Evolutionary conservation across 2,797 vertebrate genomes (phyloP).

Genomic region (Anas bahamensis): DNA sequence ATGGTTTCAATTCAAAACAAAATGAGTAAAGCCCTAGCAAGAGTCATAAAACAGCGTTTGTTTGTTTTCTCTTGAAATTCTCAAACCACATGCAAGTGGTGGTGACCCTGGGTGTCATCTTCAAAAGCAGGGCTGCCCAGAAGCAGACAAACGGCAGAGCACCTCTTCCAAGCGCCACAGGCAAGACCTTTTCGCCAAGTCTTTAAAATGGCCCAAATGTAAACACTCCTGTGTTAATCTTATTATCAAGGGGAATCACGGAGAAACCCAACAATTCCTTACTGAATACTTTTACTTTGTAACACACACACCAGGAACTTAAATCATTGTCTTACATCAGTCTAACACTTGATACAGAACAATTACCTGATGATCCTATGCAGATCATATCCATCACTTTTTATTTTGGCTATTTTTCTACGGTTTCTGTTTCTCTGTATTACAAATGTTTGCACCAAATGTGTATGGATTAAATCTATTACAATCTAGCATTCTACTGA

Average conservation of each 20-base stretch:
- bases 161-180: rapidly evolving
- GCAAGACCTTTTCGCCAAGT: neutral
- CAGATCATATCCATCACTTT: neutral
- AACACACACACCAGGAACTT: neutral
- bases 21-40: neutral
- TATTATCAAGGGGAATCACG: neutral
- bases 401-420: neutral
- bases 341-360: neutral
- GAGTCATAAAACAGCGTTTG: neutral
- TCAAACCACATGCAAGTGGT: rapidly evolving
- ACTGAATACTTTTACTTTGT: neutral
- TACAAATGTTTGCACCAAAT: neutral
- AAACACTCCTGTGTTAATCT: neutral
- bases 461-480: neutral
- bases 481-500: neutral
- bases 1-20: neutral
- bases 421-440: neutral
- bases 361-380: neutral
- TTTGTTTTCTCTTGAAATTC: neutral
- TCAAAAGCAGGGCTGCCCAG: neutral
- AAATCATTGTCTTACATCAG: neutral
- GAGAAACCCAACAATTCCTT: neutral
- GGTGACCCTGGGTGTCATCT: neutral
- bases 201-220: neutral
- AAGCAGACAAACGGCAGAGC: rapidly evolving